Evolutionary conservation across 2,797 vertebrate genomes (phyloP), one percentile per base, ranked within the genome.

Genomic region (Gallinago nigripennis): DNA sequence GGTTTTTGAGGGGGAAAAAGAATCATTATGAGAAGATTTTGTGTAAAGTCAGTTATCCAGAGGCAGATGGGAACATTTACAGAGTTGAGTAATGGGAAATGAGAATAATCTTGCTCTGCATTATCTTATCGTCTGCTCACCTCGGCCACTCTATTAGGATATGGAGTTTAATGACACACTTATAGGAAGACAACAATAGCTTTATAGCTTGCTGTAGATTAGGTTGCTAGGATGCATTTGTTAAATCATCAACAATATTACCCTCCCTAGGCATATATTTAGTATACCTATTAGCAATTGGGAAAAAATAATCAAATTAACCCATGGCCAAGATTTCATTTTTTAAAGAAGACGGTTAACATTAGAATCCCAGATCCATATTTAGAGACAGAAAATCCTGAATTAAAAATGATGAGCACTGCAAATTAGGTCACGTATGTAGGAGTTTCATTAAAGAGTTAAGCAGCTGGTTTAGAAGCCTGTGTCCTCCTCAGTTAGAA

Each of bases 211-310:
- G 43, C 39, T 58, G 7, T 66, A 71, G 7, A 46, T 12, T 37
- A 12, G 1, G 9, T 72, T 81, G 76, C 82, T 81, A 83, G 65
- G 46, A 89, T 66, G 46, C 41, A 64, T 89, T 96, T 86, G 58
- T 84, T 86, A 79, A 91, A 84, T 85, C 69, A 87, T 51, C 66
- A 90, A 81, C 53, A 94, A 89, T 92, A 96, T 86, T 53, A 78
- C 45, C 12, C 17, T 83, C 41, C 75, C 57, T 9, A 76, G 54
- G 3, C 50, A 51, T 68, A 37, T 50, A 82, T 91, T 78, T 76
- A 91, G 33, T 27, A 33, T n/a, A 66, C 8, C 39, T 92, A 69
- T 70, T 64, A 90, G 57, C 66, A 86, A 21, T 6, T 72, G 39
- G 43, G 76, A 91, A 83, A 90, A 58, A 83, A 66, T 80, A 82